A percentile compares a stretch with the other conserved stretches of the same genome.
Evolutionary conservation across 1,140 invertebrate genomes (phyloP).

Genomic region (Cydia strobilella): DNA sequence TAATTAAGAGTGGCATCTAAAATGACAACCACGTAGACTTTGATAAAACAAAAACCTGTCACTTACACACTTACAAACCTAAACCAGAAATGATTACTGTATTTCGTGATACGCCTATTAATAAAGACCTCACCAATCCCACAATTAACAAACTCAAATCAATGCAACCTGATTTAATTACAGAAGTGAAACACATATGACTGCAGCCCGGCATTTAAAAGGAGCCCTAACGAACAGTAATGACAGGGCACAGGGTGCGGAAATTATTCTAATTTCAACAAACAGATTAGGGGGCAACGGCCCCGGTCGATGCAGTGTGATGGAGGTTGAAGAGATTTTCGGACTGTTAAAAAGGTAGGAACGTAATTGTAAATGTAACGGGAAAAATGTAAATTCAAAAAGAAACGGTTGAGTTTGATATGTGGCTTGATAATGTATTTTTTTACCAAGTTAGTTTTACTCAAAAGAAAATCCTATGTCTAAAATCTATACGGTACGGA

Average conservation of each 20-base stretch:
- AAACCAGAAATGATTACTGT: too few relatives aligned
- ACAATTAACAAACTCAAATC: not conserved
- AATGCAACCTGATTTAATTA: constrained; percentile 2
- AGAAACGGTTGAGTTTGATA: not conserved
- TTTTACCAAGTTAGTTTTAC: too few relatives aligned
- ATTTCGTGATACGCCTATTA: not conserved
- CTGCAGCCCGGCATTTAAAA: constrained; percentile 33
- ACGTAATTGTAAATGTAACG: not conserved
- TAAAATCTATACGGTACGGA: too few relatives aligned
- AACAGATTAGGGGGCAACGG: constrained; percentile 28
- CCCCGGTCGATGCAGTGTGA: constrained; percentile 4
- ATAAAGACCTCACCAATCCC: too few relatives aligned
- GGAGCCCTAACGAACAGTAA: constrained; percentile 55
- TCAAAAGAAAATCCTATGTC: too few relatives aligned
- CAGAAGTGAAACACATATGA: not conserved
- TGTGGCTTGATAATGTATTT: too few relatives aligned
- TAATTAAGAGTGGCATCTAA: too few relatives aligned
- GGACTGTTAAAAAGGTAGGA: not conserved
- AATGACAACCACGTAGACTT: too few relatives aligned
- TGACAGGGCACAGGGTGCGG: constrained; percentile 39
- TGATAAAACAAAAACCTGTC: too few relatives aligned
- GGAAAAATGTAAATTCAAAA: not conserved
- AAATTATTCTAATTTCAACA: constrained; percentile 31
- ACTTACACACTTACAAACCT: too few relatives aligned
- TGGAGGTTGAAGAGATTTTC: not conserved